Percentiles rank a stretch among this genome's conserved stretches.
These are phyloP conservation scores for Drosophila virilis DNA, from an alignment of 1,140 invertebrate genomes.

Conservation along the genomic window DNA sequence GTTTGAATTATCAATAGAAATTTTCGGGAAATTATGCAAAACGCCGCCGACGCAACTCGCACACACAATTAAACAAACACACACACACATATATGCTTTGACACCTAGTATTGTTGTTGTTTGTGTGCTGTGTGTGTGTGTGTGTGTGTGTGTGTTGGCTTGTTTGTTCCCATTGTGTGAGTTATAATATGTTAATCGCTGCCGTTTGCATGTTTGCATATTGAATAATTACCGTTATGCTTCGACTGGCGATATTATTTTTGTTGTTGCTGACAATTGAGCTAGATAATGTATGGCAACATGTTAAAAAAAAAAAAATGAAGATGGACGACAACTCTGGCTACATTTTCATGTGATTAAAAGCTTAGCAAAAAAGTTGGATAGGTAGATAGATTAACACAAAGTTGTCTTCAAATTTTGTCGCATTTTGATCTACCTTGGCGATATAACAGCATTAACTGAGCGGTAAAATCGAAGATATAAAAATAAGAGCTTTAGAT, in stretches of 20 bases:
- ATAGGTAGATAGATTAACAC: too few relatives aligned
- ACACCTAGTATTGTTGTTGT: slow-evolving; percentile 35
- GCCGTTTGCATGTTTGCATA: slow-evolving; percentile 78
- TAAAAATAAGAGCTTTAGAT: too few relatives aligned
- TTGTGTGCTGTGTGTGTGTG: slow-evolving; percentile 28
- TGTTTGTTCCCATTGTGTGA: slow-evolving; percentile 68
- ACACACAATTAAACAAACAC: slow-evolving; percentile 19
- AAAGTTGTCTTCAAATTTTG: too few relatives aligned
- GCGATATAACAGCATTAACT: too few relatives aligned
- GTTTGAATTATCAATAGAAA: slow-evolving; percentile 72
- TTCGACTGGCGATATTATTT: slow-evolving; percentile 26
- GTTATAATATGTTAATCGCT: slow-evolving; percentile 81
- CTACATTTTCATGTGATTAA: too few relatives aligned
- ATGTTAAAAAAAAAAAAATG: slow-evolving; percentile 30
- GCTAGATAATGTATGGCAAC: slow-evolving; percentile 22
- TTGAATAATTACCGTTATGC: slow-evolving; percentile 80
- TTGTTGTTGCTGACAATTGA: slow-evolving; percentile 49
- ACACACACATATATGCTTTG: slow-evolving; percentile 24
- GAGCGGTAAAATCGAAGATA: too few relatives aligned
- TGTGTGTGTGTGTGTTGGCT: slow-evolving; percentile 26
- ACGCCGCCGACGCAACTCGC: slow-evolving; percentile 42
- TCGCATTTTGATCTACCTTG: too few relatives aligned
- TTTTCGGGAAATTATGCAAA: slow-evolving; percentile 78
- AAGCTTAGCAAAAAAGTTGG: too few relatives aligned
- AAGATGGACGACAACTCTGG: background rate